Conservation (phyloP, 1,140 invertebrate genomes). For the Bombyx mandarina region DNA sequence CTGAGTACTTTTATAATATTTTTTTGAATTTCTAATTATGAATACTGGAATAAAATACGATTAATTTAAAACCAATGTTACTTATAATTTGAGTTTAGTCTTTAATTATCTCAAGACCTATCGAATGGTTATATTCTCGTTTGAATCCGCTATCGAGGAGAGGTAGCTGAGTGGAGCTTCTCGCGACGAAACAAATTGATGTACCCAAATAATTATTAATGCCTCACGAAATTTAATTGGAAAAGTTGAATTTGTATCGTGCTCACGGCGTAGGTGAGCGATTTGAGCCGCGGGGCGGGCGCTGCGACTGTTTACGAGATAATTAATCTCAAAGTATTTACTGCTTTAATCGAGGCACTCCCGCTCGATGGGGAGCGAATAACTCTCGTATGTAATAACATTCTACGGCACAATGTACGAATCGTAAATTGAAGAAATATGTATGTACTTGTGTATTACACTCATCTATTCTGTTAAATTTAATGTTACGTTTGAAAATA, state of each 20-base stretch:
- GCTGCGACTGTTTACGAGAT: conserved; percentile 68
- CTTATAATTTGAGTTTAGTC: not conserved
- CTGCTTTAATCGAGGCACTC: conserved; percentile 68
- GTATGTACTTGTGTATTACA: not conserved
- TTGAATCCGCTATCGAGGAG: conserved; percentile 26
- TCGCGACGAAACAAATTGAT: conserved; percentile 71
- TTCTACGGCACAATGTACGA: conserved; percentile 23
- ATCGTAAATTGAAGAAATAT: not conserved
- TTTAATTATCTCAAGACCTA: conserved; percentile 21
- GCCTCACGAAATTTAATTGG: conserved; percentile 74
- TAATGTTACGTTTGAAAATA: too few species aligned
- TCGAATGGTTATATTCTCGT: conserved; percentile 6
- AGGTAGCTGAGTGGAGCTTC: conserved; percentile 36
- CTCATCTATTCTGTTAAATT: too few species aligned
- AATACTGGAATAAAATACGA: not conserved
- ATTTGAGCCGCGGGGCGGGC: conserved; percentile 46
- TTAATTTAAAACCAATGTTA: not conserved
- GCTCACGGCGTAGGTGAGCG: conserved; percentile 68
- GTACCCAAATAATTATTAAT: conserved; percentile 74
- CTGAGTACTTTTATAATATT: too few species aligned
- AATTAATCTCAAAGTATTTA: conserved; percentile 72
- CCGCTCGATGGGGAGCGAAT: conserved; percentile 56
- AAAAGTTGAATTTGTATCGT: conserved; percentile 72
- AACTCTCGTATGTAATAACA: conserved; percentile 60
- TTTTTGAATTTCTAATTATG: not conserved